Percentiles rank a stretch among this genome's conserved stretches.
phyloP scores from a whole-genome alignment of 2,888 invertebrate genomes.

The Athripsodes cinereus region DNA sequence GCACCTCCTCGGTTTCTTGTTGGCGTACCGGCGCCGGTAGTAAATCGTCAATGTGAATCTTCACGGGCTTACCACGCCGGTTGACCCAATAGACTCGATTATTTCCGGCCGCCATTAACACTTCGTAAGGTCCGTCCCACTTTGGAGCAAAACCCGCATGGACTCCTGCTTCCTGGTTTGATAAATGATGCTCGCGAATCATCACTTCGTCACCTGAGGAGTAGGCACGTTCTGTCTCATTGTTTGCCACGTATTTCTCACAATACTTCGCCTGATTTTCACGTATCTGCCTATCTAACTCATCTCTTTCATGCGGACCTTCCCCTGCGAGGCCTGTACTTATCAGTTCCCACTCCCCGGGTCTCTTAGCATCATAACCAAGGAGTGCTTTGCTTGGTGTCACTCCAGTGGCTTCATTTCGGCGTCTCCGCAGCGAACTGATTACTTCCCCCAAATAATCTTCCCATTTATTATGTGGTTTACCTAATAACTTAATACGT shows the following conservation, averaged over 20 bases:
- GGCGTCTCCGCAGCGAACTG: background rate
- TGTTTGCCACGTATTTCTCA: background rate
- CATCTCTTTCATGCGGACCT: background rate
- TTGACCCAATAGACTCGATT: background rate
- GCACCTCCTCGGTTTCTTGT: no score
- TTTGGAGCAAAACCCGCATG: background rate
- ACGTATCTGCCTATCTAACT: background rate
- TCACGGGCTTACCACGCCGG: background rate
- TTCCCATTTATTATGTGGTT: slow-evolving; percentile 2
- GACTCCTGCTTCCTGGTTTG: background rate
- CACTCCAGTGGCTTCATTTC: background rate
- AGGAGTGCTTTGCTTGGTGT: slow-evolving; percentile 1
- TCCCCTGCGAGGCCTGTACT: background rate
- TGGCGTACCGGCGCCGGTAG: no score
- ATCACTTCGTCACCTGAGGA: background rate
- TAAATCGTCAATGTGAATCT: background rate
- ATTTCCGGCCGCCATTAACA: background rate
- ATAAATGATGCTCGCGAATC: background rate
- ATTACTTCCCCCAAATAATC: background rate
- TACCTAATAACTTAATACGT: no score
- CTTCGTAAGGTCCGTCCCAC: background rate
- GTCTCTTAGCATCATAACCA: background rate
- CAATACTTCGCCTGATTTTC: background rate
- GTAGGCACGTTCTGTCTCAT: background rate
- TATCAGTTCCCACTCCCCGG: background rate